These are phyloP conservation scores for Willowsia nigromaculata DNA, from an alignment of 2,888 invertebrate genomes.

Conservation along the genomic window DNA sequence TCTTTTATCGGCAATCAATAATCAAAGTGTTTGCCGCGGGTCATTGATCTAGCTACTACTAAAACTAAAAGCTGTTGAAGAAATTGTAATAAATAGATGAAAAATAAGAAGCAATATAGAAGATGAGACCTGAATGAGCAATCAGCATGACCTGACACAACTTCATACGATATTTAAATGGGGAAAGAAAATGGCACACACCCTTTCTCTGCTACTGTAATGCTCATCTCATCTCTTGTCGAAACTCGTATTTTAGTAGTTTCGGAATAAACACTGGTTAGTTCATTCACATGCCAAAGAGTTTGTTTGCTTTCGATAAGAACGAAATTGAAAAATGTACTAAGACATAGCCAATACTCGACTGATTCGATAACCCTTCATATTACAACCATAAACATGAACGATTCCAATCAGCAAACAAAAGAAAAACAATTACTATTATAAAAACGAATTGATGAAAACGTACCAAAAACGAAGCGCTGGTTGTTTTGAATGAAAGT, in stretches of 20 bases:
- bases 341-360: not conserved
- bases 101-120: not conserved
- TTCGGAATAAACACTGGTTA: not conserved
- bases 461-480: conserved; percentile 38
- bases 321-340: not conserved
- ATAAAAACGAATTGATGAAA: not conserved
- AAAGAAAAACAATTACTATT: conserved; percentile 28
- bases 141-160: conserved; percentile 59
- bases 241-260: not conserved
- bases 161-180: not conserved
- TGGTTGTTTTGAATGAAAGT: conserved; percentile 54
- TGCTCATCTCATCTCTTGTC: not conserved
- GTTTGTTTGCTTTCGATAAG: not conserved
- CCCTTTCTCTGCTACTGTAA: not conserved
- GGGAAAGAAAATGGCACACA: conserved; percentile 32
- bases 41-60: conserved; percentile 40
- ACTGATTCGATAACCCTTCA: not conserved
- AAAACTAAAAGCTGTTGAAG: not conserved
- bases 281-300: conserved; percentile 41
- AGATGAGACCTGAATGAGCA: conserved; percentile 46
- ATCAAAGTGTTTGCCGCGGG: conserved; percentile 47
- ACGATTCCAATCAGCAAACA: conserved; percentile 9
- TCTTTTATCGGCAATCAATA: conserved; percentile 37
- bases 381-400: not conserved
- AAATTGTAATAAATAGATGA: conserved; percentile 1